Evolutionary conservation across 2,113 vertebrate genomes (phyloP).

Genomic region (Ifrita kowaldi): DNA sequence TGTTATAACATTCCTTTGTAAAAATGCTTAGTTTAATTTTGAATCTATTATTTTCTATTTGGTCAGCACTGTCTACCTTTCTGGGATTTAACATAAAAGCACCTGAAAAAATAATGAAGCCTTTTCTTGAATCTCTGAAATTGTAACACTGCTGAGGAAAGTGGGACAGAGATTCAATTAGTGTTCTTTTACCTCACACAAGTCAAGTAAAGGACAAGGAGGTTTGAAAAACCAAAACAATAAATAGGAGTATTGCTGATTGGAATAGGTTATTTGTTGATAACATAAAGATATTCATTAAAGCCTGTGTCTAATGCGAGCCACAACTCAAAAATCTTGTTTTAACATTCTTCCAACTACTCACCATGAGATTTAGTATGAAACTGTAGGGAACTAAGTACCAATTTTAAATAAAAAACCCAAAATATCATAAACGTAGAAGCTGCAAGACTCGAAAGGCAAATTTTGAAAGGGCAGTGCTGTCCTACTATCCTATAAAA

Average conservation of each 20-base stretch:
- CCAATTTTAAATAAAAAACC: not conserved
- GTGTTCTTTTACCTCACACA: not conserved
- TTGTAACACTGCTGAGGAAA: not conserved
- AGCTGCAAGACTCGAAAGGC: not conserved
- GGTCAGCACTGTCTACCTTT: not conserved
- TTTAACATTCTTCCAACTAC: not conserved
- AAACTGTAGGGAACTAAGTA: not conserved
- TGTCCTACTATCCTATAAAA: not conserved
- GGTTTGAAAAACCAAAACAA: not conserved
- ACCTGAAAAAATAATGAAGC: not conserved
- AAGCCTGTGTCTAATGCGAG: not conserved
- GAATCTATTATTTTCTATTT: conserved; percentile 13
- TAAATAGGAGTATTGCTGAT: not conserved
- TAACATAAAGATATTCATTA: not conserved
- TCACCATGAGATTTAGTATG: not conserved
- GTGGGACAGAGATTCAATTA: not conserved
- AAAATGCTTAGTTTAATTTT: conserved; percentile 3
- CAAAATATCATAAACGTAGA: not conserved
- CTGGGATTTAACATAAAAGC: not conserved
- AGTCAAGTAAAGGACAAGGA: not conserved
- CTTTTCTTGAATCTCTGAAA: not conserved
- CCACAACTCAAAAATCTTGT: not conserved
- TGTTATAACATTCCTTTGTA: not conserved
- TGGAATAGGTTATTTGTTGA: not conserved
- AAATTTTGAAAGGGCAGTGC: not conserved